Evolutionary conservation across 1,140 invertebrate species (phyloP).

Genomic region (Pachypsylla venusta): DNA sequence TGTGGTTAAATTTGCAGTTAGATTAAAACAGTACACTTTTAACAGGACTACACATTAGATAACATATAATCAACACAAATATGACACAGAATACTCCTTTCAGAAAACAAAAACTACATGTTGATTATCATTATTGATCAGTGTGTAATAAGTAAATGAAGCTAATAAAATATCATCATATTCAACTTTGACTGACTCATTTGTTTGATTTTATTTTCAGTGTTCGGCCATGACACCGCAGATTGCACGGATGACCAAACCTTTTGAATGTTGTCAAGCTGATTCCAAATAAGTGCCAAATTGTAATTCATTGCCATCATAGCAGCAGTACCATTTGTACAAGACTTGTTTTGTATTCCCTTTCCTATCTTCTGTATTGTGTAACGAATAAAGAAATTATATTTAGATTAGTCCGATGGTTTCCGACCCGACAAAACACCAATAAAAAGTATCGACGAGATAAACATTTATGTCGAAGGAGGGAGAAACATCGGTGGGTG

Average conservation of each 20-base stretch:
- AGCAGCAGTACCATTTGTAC: too few relatives aligned
- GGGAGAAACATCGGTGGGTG: too few relatives aligned
- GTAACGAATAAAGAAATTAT: too few relatives aligned
- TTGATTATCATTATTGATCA: neutral
- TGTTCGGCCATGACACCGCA: slow-evolving; percentile 61
- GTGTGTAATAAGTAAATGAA: neutral
- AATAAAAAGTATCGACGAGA: too few relatives aligned
- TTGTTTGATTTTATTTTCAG: slow-evolving; percentile 35
- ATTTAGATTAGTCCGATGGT: too few relatives aligned
- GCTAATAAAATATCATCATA: slow-evolving; percentile 3
- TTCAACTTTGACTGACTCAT: slow-evolving; percentile 15
- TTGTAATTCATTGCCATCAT: neutral
- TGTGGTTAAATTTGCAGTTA: too few relatives aligned
- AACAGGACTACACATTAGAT: neutral
- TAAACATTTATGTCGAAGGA: too few relatives aligned
- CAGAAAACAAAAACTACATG: neutral
- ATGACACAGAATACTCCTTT: neutral
- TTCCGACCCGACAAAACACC: too few relatives aligned
- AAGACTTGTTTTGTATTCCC: too few relatives aligned
- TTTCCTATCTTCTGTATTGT: too few relatives aligned
- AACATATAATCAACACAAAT: neutral
- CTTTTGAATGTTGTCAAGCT: slow-evolving; percentile 37
- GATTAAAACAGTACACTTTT: too few relatives aligned
- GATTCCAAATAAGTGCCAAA: neutral
- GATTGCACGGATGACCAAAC: slow-evolving; percentile 70